Base-by-base conservation (phyloP, 2,113 vertebrate genomes). In the Ammospiza nelsoni region DNA sequence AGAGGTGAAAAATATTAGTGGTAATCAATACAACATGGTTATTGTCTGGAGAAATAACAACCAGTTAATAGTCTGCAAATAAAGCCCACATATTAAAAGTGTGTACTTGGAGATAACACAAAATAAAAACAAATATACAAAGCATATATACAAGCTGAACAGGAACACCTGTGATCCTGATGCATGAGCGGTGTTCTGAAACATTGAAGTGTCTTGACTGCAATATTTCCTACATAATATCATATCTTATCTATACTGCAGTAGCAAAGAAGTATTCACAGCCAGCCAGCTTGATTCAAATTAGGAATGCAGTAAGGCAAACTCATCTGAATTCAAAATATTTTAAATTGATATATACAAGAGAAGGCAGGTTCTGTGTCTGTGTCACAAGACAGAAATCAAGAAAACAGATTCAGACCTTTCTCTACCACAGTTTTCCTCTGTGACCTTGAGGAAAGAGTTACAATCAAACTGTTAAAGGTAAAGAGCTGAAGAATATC, bases 251-350 rank as follows among this genome's bases (percentile, higher is more conserved):
- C 79, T 83, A 78, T 59, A 73, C 33, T 85, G 51, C 71, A 67
- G 37, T 59, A 87, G 62, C 58, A 66, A 91, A 89, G 59, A 84
- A 46, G 23, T 69, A 79, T 76, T 73, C 58, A 55, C 35, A 71
- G 54, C 43, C 84, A 93, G 71, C 1, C 44, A 92, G 48, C 48
- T 79, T 91, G 82, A 76, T 84, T 83, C 84, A 94, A 87, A 95
- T 95, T 95, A 94, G 74, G 72, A 88, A 96, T 95, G 72, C 92
- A 92, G 85, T 71, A 85, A 77, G 52, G 87, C 67, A 96, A 93
- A 91, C 83, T 94, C 90, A 95, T 94, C 67, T 92, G 82, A 97
- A 96, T 94, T 93, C 91, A 90, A 95, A 94, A 90, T 91, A 83
- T n/a, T 83, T 91, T 61, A 94, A 95, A 96, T 55, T 90, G 75